These are phyloP conservation scores for Amazona guildingii DNA, from an alignment of 2,113 vertebrate species.

Conservation along the genomic window DNA sequence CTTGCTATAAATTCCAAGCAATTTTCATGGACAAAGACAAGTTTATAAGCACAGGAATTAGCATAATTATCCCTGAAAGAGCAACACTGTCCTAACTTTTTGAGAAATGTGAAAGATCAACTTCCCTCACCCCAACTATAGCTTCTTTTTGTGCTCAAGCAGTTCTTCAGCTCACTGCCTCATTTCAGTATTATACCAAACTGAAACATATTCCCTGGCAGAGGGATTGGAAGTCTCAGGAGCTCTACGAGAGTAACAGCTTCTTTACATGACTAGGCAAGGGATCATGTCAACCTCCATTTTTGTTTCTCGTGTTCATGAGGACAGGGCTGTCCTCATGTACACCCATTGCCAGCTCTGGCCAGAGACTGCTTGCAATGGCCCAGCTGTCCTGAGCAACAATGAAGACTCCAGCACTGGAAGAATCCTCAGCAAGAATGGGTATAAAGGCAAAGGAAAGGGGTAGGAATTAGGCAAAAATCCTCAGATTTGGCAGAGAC, in stretches of 20 bases:
- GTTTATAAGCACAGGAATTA: constrained; percentile 27
- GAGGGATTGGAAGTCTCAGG: neutral
- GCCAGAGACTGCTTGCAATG: neutral
- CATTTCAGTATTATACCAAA: neutral
- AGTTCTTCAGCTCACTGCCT: neutral
- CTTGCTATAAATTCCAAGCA: constrained; percentile 39
- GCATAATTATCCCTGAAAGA: constrained; percentile 36
- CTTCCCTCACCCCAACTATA: neutral
- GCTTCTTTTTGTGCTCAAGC: neutral
- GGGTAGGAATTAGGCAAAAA: neutral
- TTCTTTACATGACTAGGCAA: neutral
- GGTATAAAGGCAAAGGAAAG: neutral
- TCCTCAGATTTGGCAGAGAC: neutral
- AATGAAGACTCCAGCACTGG: neutral
- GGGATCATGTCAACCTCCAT: neutral
- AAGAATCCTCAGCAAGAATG: neutral
- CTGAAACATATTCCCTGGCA: neutral
- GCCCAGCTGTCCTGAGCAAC: neutral
- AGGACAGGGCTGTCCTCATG: neutral
- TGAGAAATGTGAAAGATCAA: neutral
- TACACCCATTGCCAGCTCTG: neutral
- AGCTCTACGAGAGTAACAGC: neutral
- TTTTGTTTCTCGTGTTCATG: neutral
- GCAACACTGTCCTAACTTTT: neutral
- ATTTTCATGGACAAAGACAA: constrained; percentile 39